phyloP scores from a whole-genome alignment of 2,797 vertebrate genomes.

The Molossus alvarezi region DNA sequence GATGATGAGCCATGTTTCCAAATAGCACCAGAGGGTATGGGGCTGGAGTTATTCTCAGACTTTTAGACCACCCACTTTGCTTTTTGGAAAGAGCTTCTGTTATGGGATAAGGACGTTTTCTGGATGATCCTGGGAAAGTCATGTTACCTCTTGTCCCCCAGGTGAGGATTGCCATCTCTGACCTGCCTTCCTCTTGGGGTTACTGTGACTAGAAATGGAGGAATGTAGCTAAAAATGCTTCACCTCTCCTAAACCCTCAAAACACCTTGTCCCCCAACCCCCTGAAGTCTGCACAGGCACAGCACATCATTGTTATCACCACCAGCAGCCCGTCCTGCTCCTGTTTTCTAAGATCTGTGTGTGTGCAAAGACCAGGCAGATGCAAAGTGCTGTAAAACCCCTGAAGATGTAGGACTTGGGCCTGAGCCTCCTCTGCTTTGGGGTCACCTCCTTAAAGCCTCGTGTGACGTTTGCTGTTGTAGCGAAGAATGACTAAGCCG shows the following conservation, averaged over 20 bases:
- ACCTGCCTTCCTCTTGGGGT: background rate
- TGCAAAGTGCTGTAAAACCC: background rate
- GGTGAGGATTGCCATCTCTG: background rate
- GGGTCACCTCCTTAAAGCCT: background rate
- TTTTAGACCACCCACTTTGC: background rate
- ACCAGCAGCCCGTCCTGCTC: background rate
- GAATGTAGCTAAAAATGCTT: background rate
- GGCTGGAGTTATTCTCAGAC: background rate
- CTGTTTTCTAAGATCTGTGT: background rate
- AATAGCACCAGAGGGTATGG: background rate
- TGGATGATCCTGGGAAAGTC: background rate
- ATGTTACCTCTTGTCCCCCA: background rate
- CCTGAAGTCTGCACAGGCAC: background rate
- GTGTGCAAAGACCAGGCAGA: background rate
- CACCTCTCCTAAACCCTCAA: rapidly evolving
- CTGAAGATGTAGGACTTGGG: background rate
- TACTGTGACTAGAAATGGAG: background rate
- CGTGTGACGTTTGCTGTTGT: background rate
- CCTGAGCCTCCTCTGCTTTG: background rate
- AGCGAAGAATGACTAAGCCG: background rate
- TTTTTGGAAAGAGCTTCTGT: constrained; percentile 32
- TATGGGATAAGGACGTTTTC: background rate
- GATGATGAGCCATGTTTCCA: background rate
- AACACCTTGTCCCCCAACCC: background rate
- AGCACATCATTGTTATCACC: background rate